Conservation (phyloP, 2,113 vertebrate species). For the Ammodytes marinus region DNA sequence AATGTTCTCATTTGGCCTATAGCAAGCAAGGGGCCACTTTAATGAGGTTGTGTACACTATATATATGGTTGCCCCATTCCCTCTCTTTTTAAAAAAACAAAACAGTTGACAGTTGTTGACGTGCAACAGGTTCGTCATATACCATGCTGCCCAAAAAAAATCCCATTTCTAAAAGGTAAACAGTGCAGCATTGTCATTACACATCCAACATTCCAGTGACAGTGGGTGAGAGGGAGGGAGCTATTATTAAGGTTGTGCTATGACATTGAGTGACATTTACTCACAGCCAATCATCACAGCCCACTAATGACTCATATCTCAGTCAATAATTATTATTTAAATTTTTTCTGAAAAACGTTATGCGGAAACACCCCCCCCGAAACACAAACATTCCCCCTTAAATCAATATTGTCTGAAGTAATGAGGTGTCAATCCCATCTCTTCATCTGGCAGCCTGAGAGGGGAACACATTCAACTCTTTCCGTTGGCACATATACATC, state of each 20-base stretch:
- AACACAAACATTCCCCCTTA: constrained; percentile 34
- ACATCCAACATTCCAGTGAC: constrained; percentile 34
- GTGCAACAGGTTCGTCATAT: not conserved
- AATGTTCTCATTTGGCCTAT: constrained; percentile 33
- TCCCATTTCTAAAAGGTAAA: not conserved
- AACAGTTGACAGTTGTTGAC: not conserved
- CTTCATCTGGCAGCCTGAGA: constrained; percentile 61
- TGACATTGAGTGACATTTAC: constrained; percentile 57
- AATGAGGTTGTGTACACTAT: constrained; percentile 24
- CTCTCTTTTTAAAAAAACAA: not conserved
- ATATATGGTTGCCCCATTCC: not conserved
- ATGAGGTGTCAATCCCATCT: constrained; percentile 72
- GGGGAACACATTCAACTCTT: constrained; percentile 26
- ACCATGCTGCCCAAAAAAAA: not conserved
- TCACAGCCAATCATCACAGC: constrained; percentile 43
- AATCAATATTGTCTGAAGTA: constrained; percentile 70
- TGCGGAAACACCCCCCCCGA: constrained; percentile 1
- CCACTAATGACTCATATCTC: constrained; percentile 34
- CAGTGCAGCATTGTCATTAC: constrained; percentile 23
- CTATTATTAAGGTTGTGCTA: constrained; percentile 32
- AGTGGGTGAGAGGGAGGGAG: not conserved
- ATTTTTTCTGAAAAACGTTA: not conserved
- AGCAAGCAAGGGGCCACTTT: constrained; percentile 33
- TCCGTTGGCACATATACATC: constrained; percentile 43
- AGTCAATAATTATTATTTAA: not conserved